A percentile compares a stretch with the other conserved stretches of the same genome.
phyloP scores from a whole-genome alignment of 2,797 vertebrate genomes.

The Acanthurus leucopareius region DNA sequence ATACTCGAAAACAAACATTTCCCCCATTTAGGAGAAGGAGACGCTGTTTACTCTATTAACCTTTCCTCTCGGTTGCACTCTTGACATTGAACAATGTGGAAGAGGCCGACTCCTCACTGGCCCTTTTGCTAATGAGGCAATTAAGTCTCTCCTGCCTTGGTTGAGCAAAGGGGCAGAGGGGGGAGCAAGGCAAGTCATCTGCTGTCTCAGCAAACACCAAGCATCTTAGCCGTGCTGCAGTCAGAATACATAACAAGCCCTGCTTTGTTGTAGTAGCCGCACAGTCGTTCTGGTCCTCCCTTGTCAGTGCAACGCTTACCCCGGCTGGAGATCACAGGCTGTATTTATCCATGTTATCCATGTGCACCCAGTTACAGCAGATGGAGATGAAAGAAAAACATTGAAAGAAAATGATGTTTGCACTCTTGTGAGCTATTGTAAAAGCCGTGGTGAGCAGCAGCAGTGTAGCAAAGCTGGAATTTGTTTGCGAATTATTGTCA shows the following conservation, averaged over 20 bases:
- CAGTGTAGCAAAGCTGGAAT: not conserved
- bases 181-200: constrained; percentile 78
- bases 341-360: constrained; percentile 52
- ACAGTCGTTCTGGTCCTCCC: constrained; percentile 37
- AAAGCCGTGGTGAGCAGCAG: constrained; percentile 3
- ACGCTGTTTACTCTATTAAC: constrained; percentile 83
- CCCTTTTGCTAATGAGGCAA: constrained; percentile 87
- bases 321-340: constrained; percentile 62
- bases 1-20: constrained; percentile 64
- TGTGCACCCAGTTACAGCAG: constrained; percentile 44
- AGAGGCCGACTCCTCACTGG: constrained; percentile 74
- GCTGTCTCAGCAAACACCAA: constrained; percentile 86
- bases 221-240: constrained; percentile 62
- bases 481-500: constrained; percentile 15
- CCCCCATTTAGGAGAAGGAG: constrained; percentile 69
- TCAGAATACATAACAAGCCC: constrained; percentile 68
- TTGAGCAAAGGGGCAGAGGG: constrained; percentile 69
- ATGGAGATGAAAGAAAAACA: constrained; percentile 52
- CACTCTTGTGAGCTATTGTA: constrained; percentile 20
- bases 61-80: constrained; percentile 83
- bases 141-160: constrained; percentile 83
- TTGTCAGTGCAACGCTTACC: constrained; percentile 44
- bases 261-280: constrained; percentile 45
- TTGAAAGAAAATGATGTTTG: constrained; percentile 35
- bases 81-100: constrained; percentile 86